Base-by-base conservation (phyloP, 2,113 vertebrate genomes). In the Ibidorhyncha struthersii region DNA sequence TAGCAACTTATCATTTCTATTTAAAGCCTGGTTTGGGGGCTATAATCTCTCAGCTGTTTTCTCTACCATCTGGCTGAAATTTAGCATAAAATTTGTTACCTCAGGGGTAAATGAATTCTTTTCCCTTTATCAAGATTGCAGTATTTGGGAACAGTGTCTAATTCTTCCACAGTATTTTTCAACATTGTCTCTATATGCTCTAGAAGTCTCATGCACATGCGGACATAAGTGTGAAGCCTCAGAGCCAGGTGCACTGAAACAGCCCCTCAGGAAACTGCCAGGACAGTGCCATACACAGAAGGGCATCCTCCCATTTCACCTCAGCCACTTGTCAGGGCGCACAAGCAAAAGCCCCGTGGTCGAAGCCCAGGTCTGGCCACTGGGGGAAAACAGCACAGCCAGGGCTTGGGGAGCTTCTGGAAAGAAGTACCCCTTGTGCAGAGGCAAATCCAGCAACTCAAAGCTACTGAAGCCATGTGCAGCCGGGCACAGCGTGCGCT, bases 51-150 rank as follows among this genome's bases (percentile, higher is more conserved):
- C 93, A 87, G 73, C 81, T 96, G 84, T 72, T 97, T 96, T 71
- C 87, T 94, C 69, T 72, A 56, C 89, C 94, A 95, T 94, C 91
- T 95, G 96, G 47, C 78, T 91, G 93, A 94, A 96, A 93, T 89
- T 94, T 87, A 96, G 87, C 89, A 94, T 91, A 90, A 94, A 93
- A 94, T 93, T 95, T 93, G 82, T 84, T 91, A 89, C 89, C 96
- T 97, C 89, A 30, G 73, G 89, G 91, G 74, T 87, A 93, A 95
- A 96, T 69, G 17, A 85, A 90, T 95, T 74, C 36, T 74, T 85
- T 32, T 47, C 47, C 52, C 84, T 76, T 91, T 87, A 89, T 74
- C 86, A 67, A 30, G 94, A 84, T 19, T 8, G 27, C 59, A 70
- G 38, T 36, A 78, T 56, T 84, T 66, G 41, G 83, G 52, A 78